Percentiles rank a stretch among this genome's conserved stretches.
Conservation (phyloP, 1,140 invertebrate species). For the Laupala kohalensis region DNA sequence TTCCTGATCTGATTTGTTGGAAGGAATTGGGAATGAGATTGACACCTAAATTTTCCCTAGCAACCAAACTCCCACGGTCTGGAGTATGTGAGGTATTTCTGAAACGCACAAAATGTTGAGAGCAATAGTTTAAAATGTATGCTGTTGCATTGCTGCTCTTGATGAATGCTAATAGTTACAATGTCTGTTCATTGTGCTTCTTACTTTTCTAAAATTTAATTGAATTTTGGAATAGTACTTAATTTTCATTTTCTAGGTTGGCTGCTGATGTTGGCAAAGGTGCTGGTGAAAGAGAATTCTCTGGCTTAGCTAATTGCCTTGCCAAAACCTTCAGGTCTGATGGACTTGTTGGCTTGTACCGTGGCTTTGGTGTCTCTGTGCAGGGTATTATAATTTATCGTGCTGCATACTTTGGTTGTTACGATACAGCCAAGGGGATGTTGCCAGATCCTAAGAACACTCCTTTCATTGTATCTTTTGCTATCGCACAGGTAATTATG, state of each 20-base stretch:
- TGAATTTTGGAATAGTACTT: too few relatives aligned
- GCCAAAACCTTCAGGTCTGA: conserved; percentile 71
- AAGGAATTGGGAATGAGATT: too few relatives aligned
- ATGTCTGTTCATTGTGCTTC: not conserved
- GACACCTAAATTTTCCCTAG: too few relatives aligned
- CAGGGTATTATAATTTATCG: conserved; percentile 78
- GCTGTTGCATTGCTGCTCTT: not conserved
- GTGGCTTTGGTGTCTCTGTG: conserved; percentile 82
- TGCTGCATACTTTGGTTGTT: conserved; percentile 87
- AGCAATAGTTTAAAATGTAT: not conserved
- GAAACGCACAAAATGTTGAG: too few relatives aligned
- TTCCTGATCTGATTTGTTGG: too few relatives aligned
- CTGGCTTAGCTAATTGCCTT: conserved; percentile 70
- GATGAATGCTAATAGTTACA: too few relatives aligned
- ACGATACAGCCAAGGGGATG: conserved; percentile 82
- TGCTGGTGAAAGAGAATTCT: conserved; percentile 60
- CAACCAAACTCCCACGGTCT: too few relatives aligned
- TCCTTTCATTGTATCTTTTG: conserved; percentile 60
- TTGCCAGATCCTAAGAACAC: conserved; percentile 71
- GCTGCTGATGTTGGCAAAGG: conserved; percentile 72
- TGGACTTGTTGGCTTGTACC: conserved; percentile 69
- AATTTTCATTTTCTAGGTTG: conserved; percentile 37
- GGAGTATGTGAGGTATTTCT: too few relatives aligned
- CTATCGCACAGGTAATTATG: conserved; percentile 60
- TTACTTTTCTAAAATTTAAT: too few relatives aligned